Conservation (phyloP, 2,113 vertebrate genomes). For the Triplophysa tibetana region DNA sequence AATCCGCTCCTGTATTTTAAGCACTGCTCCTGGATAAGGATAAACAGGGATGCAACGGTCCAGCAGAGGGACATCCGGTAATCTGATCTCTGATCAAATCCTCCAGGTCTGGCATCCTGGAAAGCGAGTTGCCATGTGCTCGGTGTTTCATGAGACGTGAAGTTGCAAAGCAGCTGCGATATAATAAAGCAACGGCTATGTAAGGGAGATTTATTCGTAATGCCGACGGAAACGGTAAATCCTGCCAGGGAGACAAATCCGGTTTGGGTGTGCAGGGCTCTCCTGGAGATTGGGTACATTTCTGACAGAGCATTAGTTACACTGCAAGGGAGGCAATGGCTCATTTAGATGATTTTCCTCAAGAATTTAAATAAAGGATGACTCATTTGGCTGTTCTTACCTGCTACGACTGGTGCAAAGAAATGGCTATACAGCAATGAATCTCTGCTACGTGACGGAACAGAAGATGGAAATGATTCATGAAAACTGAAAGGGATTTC, state of each 20-base stretch:
- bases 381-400: neutral
- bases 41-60: slow-evolving; percentile 56
- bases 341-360: neutral
- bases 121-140: slow-evolving; percentile 15
- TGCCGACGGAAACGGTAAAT: slow-evolving; percentile 65
- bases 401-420: neutral
- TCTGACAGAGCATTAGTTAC: slow-evolving; percentile 51
- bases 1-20: slow-evolving; percentile 62
- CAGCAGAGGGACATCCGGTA: slow-evolving; percentile 57
- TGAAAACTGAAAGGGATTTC: neutral
- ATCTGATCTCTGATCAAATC: slow-evolving; percentile 58
- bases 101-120: slow-evolving; percentile 7
- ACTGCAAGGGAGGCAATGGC: neutral
- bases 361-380: neutral
- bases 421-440: neutral
- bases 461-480: neutral
- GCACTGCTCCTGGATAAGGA: slow-evolving; percentile 52
- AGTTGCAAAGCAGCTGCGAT: slow-evolving; percentile 40
- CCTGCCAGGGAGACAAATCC: slow-evolving; percentile 65
- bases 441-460: neutral
- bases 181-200: slow-evolving; percentile 58
- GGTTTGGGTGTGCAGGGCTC: slow-evolving; percentile 21
- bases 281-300: slow-evolving; percentile 27
- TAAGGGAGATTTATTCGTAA: slow-evolving; percentile 69
- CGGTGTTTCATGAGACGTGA: slow-evolving; percentile 39